Evolutionary conservation across 1,140 invertebrate genomes (phyloP).

Genomic region (Meteorus sp.): DNA sequence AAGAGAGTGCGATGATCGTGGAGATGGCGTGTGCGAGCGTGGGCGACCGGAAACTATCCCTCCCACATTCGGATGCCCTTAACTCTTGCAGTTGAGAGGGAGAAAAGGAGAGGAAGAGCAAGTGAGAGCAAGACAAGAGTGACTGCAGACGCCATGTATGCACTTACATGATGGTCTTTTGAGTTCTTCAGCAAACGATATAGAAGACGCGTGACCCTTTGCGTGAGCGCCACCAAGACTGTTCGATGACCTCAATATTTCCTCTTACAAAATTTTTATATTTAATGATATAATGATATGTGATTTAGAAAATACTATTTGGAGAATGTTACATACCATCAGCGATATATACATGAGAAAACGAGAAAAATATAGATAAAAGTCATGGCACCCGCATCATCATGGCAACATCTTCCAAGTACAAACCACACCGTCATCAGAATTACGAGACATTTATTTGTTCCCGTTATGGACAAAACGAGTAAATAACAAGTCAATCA

Average conservation of each 20-base stretch:
- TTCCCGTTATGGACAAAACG: conserved; percentile 21
- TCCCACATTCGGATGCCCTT: conserved; percentile 48
- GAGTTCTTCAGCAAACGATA: not conserved
- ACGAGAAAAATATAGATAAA: not conserved
- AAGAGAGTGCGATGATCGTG: conserved; percentile 37
- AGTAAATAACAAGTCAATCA: conserved; percentile 22
- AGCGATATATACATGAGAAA: not conserved
- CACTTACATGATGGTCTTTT: not conserved
- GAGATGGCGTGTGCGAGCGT: conserved; percentile 40
- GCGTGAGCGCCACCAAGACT: not conserved
- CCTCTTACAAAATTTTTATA: too few species aligned
- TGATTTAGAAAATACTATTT: too few species aligned
- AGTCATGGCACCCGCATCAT: conserved; percentile 24
- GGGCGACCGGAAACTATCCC: conserved; percentile 54
- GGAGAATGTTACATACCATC: not conserved
- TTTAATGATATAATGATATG: too few species aligned
- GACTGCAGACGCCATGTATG: conserved; percentile 1
- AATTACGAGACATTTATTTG: conserved; percentile 19
- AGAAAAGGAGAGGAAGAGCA: too few species aligned
- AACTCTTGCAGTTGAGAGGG: too few species aligned
- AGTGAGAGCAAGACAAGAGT: not conserved
- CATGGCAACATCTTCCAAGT: not conserved
- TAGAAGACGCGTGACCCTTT: not conserved
- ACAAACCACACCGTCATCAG: conserved; percentile 16
- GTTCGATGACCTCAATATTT: not conserved